Evolutionary conservation across 2,113 vertebrate species (phyloP).

Genomic region (Hippocampus abdominalis): DNA sequence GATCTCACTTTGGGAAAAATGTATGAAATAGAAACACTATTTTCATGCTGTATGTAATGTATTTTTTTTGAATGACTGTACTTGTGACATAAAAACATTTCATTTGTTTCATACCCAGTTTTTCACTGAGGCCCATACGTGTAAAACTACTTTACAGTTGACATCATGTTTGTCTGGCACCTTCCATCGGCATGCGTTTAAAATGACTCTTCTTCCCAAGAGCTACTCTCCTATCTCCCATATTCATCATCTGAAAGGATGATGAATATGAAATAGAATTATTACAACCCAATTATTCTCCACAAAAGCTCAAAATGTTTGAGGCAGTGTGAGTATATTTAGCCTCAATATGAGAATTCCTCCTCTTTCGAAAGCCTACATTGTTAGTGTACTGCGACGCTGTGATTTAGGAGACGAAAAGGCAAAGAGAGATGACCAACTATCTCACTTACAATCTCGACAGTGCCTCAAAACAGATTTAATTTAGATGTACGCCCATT

Average conservation of each 20-base stretch:
- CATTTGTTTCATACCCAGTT: no score
- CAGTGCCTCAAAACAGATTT: not conserved
- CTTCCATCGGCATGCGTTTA: not conserved
- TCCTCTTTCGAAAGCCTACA: not conserved
- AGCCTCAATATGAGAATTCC: not conserved
- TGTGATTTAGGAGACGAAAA: not conserved
- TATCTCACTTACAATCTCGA: not conserved
- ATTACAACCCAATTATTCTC: not conserved
- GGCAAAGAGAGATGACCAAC: not conserved
- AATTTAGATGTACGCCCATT: not conserved
- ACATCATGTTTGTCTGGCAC: not conserved
- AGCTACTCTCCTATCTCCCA: not conserved
- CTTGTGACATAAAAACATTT: no score
- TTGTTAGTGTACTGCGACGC: no score
- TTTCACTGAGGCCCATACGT: no score
- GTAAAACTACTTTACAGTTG: not conserved
- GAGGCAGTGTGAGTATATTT: not conserved
- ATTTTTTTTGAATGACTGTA: no score
- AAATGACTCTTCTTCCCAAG: not conserved
- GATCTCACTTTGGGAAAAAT: no score
- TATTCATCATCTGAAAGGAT: not conserved
- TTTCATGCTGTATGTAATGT: no score
- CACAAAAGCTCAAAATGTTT: not conserved
- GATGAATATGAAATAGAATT: no score
- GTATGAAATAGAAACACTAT: no score